Conservation (phyloP, 2,113 vertebrate genomes). For the Gnathonemus echidnorhynchus region DNA sequence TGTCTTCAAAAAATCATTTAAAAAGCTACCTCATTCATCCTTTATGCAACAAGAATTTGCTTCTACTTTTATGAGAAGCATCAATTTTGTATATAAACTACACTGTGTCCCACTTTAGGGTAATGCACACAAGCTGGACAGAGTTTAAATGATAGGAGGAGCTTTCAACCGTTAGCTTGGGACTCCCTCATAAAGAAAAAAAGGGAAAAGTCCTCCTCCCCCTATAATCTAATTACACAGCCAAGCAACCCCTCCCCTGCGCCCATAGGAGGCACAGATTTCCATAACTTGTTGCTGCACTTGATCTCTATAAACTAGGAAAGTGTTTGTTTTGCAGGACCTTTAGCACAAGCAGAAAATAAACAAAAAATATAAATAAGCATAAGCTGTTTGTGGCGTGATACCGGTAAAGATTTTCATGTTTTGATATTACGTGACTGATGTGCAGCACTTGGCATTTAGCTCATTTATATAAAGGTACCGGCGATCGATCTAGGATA, state of each 20-base stretch:
- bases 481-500: not conserved
- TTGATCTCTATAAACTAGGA: not conserved
- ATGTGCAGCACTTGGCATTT: not conserved
- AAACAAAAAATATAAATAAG: not conserved
- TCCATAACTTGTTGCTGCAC: not conserved
- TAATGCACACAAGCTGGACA: not conserved
- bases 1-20: conserved; percentile 43
- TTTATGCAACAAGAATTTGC: not conserved
- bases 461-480: not conserved
- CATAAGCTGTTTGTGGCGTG: not conserved
- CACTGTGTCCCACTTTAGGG: not conserved
- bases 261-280: not conserved
- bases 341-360: not conserved
- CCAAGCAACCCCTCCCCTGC: not conserved
- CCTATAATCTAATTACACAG: not conserved
- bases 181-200: not conserved
- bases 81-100: not conserved
- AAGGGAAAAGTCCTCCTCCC: not conserved
- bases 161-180: not conserved
- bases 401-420: not conserved
- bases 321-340: not conserved
- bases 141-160: not conserved
- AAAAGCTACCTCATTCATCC: conserved; percentile 22
- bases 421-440: not conserved
- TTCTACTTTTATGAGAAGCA: not conserved